Evolutionary conservation across 2,113 vertebrate genomes (phyloP).

Genomic region (Polypterus senegalus): DNA sequence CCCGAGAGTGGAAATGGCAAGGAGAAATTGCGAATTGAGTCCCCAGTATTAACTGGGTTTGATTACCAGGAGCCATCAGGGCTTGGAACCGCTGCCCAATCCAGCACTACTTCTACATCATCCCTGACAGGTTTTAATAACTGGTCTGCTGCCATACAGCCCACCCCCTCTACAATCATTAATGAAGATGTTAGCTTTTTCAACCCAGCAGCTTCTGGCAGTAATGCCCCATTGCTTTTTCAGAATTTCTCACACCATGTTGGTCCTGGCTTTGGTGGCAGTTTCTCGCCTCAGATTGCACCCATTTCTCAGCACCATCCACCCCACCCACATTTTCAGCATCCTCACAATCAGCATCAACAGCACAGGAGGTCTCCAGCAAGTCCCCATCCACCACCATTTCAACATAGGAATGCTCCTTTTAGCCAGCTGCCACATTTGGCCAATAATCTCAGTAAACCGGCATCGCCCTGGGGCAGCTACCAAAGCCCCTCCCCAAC

Average conservation of each 20-base stretch:
- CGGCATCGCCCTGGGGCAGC: slow-evolving; percentile 92
- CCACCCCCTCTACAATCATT: slow-evolving; percentile 85
- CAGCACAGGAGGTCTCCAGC: slow-evolving; percentile 88
- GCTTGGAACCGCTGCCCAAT: slow-evolving; percentile 77
- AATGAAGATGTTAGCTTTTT: slow-evolving; percentile 95
- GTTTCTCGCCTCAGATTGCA: slow-evolving; percentile 92
- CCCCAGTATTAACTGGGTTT: slow-evolving; percentile 82
- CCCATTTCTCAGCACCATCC: slow-evolving; percentile 91
- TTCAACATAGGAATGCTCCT: slow-evolving; percentile 85
- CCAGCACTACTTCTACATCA: slow-evolving; percentile 79
- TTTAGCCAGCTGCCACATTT: slow-evolving; percentile 93
- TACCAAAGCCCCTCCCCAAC: slow-evolving; percentile 94
- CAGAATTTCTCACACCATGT: slow-evolving; percentile 96
- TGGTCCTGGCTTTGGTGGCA: slow-evolving; percentile 86
- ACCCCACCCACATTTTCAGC: slow-evolving; percentile 89
- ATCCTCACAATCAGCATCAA: slow-evolving; percentile 92
- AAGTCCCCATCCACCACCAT: slow-evolving; percentile 85
- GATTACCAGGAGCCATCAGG: slow-evolving; percentile 90
- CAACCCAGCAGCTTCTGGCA: slow-evolving; percentile 78
- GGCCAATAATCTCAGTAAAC: slow-evolving; percentile 85
- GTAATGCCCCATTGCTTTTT: slow-evolving; percentile 88
- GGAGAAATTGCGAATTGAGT: slow-evolving; percentile 87
- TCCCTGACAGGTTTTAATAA: slow-evolving; percentile 92
- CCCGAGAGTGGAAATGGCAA: slow-evolving; percentile 74
- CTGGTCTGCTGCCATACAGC: slow-evolving; percentile 91